Conservation (phyloP, 1,140 invertebrate genomes). For the Drosophila novamexicana region DNA sequence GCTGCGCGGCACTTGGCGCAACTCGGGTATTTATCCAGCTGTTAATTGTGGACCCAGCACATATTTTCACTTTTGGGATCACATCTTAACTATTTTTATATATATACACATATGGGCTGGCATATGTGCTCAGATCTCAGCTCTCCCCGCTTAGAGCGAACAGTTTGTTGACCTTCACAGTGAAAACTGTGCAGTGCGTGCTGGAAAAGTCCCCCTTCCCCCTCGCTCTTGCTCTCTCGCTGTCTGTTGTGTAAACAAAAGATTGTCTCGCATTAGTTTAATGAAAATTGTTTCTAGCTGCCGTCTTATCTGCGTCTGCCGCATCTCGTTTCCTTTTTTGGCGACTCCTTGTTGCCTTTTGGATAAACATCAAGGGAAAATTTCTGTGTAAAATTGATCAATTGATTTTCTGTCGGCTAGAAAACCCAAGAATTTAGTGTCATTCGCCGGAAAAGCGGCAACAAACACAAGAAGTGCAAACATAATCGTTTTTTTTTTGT, state of each 20-base stretch:
- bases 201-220: conserved; percentile 32
- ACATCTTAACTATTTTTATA: conserved; percentile 56
- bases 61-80: conserved; percentile 36
- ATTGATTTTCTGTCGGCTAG: conserved; percentile 33
- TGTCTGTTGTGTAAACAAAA: conserved; percentile 55
- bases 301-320: neutral
- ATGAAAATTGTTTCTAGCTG: conserved; percentile 16
- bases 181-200: conserved; percentile 1
- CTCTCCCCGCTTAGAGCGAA: conserved; percentile 20
- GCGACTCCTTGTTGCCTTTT: neutral
- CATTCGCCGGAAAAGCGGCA: conserved; percentile 23
- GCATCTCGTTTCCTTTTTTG: conserved; percentile 1
- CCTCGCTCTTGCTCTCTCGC: conserved; percentile 8
- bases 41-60: conserved; percentile 68
- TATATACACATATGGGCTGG: conserved; percentile 20
- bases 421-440: conserved; percentile 22
- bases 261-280: conserved; percentile 7
- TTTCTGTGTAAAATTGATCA: conserved; percentile 30
- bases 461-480: neutral
- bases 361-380: conserved; percentile 15
- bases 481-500: conserved; percentile 19
- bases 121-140: conserved; percentile 10
- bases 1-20: conserved; percentile 23
- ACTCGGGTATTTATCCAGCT: conserved; percentile 69
- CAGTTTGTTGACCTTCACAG: conserved; percentile 75